Percentiles rank a stretch among this genome's conserved stretches.
Evolutionary conservation across 2,797 vertebrate species (phyloP).

Genomic region (Notoglanidium macrostoma): DNA sequence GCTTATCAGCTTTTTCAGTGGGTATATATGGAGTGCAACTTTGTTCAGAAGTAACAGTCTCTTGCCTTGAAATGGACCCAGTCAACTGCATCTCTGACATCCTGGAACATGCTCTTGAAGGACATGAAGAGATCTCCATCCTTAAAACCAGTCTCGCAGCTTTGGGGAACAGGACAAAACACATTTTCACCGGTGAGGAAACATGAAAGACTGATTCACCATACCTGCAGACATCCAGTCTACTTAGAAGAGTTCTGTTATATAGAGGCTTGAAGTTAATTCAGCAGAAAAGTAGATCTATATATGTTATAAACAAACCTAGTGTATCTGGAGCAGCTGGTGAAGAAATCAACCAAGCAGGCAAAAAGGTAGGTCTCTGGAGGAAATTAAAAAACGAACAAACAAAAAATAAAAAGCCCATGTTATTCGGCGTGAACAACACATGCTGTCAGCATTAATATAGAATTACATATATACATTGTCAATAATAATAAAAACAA

Average conservation of each 20-base stretch:
- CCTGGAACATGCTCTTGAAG: constrained; percentile 96
- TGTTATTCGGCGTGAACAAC: neutral
- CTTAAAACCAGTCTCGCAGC: constrained; percentile 94
- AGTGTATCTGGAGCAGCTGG: constrained; percentile 88
- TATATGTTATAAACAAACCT: constrained; percentile 72
- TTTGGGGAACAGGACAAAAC: constrained; percentile 52
- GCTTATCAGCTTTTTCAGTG: neutral
- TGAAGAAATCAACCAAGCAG: constrained; percentile 95
- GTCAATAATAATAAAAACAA: neutral
- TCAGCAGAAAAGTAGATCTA: neutral
- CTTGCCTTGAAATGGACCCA: constrained; percentile 94
- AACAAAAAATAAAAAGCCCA: neutral
- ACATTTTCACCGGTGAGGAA: neutral
- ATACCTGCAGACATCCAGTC: neutral
- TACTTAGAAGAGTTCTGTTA: neutral
- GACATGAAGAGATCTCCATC: constrained; percentile 97
- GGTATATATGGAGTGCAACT: neutral
- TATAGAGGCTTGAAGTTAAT: neutral
- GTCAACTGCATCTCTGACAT: constrained; percentile 92
- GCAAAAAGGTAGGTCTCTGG: constrained; percentile 95
- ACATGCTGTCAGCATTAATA: neutral
- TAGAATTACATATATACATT: neutral
- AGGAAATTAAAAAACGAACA: constrained; percentile 15
- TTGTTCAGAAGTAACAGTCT: neutral
- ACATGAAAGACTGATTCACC: neutral